These are phyloP conservation scores for Meliscaeva auricollis DNA, from an alignment of 2,888 invertebrate species.

Conservation along the genomic window DNA sequence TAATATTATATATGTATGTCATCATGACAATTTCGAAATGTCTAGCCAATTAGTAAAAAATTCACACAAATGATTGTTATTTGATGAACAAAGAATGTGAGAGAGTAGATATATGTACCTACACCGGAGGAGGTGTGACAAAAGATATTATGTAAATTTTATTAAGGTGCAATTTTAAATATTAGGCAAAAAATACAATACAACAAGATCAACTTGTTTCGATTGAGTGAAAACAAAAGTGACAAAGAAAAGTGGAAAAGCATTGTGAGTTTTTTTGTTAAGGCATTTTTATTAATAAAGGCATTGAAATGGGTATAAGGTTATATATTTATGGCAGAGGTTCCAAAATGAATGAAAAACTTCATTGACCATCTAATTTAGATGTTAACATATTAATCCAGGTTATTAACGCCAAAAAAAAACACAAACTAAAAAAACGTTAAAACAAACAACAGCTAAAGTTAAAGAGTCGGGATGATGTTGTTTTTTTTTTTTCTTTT, in stretches of 20 bases:
- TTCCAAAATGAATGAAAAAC: constrained; percentile 44
- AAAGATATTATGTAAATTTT: neutral
- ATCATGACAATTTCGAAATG: neutral
- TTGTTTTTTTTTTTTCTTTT: constrained; percentile 6
- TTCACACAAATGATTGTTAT: constrained; percentile 33
- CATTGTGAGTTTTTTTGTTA: constrained; percentile 27
- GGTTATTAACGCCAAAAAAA: constrained; percentile 45
- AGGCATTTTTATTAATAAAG: constrained; percentile 6
- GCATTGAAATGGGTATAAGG: constrained; percentile 18
- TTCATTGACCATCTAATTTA: constrained; percentile 19
- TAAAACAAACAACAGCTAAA: constrained; percentile 34
- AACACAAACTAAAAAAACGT: constrained; percentile 38
- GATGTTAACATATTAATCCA: constrained; percentile 56
- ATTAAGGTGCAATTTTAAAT: constrained; percentile 45
- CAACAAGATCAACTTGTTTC: neutral
- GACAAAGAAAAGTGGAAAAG: neutral
- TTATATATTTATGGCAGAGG: neutral
- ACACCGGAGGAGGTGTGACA: constrained; percentile 44
- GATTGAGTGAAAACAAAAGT: constrained; percentile 15
- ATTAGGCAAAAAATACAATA: neutral
- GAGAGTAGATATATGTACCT: too few relatives aligned
- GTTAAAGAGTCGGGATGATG: constrained; percentile 20
- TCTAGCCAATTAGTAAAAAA: neutral
- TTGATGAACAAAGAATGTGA: constrained; percentile 53
- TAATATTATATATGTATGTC: neutral